Percentiles rank a stretch among this genome's conserved stretches.
These are phyloP conservation scores for Crocodylus rhombifer DNA, from an alignment of 2,797 vertebrate species.

Conservation along the genomic window DNA sequence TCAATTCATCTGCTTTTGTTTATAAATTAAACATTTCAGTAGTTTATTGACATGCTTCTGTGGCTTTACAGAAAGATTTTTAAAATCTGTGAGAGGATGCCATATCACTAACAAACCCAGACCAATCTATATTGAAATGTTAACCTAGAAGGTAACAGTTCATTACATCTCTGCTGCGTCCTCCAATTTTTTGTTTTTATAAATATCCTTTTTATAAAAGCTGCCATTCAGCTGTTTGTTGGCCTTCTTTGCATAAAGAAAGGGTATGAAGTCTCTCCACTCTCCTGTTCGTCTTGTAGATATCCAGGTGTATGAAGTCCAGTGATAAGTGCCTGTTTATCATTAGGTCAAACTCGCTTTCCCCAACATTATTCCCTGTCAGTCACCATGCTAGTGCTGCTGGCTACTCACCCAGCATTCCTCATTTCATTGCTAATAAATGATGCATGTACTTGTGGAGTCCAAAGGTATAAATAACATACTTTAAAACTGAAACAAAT, in stretches of 20 bases:
- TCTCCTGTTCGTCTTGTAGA: background rate
- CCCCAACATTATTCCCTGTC: background rate
- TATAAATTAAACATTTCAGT: background rate
- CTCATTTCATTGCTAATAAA: constrained; percentile 13
- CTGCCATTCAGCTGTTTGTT: background rate
- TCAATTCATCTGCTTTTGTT: background rate
- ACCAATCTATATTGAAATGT: accelerated
- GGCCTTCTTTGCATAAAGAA: background rate
- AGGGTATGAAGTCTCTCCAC: background rate
- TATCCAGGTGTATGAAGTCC: constrained; percentile 19
- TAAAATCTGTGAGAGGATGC: constrained; percentile 5
- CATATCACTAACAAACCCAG: background rate
- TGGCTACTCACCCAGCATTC: background rate
- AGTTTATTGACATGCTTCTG: background rate
- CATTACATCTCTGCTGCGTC: background rate
- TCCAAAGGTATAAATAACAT: background rate
- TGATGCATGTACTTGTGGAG: constrained; percentile 19
- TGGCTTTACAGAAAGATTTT: constrained; percentile 14
- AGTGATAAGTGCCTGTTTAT: background rate
- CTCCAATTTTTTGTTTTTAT: background rate
- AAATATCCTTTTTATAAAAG: background rate
- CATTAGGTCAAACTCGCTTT: constrained; percentile 37
- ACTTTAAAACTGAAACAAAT: constrained; percentile 28
- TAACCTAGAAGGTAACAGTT: background rate
- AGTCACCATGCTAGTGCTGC: background rate